phyloP scores from a whole-genome alignment of 2,888 invertebrate genomes.

The Spodoptera littoralis region DNA sequence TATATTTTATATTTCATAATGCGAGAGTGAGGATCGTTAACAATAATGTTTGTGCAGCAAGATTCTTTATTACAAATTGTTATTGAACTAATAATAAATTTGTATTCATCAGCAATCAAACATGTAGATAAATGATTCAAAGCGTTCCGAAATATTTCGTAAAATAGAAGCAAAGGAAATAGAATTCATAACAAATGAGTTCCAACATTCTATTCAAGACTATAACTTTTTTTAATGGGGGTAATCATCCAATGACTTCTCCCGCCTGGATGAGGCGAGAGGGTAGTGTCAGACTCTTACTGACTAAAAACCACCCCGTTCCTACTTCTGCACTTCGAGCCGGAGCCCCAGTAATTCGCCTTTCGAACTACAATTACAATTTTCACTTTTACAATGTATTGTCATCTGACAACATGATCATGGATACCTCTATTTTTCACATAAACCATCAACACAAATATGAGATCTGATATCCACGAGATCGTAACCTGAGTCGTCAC shows the following conservation, averaged over 20 bases:
- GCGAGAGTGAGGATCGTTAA: slow-evolving; percentile 18
- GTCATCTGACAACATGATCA: no score
- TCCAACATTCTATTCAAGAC: neutral
- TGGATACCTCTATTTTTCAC: slow-evolving; percentile 21
- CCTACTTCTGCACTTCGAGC: no score
- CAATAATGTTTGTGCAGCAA: slow-evolving; percentile 32
- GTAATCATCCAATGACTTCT: no score
- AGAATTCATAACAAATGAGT: slow-evolving; percentile 4
- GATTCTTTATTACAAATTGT: slow-evolving; percentile 26
- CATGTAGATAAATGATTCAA: slow-evolving; percentile 17
- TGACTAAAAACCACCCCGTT: no score
- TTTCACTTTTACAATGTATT: no score
- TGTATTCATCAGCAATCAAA: slow-evolving; percentile 21
- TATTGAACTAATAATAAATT: slow-evolving; percentile 29
- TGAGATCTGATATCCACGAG: slow-evolving; percentile 68
- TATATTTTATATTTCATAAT: slow-evolving; percentile 27
- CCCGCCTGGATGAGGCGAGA: no score
- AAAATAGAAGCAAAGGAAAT: slow-evolving; percentile 12
- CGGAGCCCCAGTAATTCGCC: no score
- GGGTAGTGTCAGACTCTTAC: no score
- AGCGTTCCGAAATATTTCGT: slow-evolving; percentile 15
- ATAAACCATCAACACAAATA: slow-evolving; percentile 43
- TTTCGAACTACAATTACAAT: no score
- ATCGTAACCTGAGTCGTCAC: slow-evolving; percentile 76
- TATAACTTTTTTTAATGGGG: no score